Percentiles rank a stretch among this genome's conserved stretches.
Evolutionary conservation across 1,140 invertebrate genomes (phyloP).

Genomic region (Chironomus striatipennis): DNA sequence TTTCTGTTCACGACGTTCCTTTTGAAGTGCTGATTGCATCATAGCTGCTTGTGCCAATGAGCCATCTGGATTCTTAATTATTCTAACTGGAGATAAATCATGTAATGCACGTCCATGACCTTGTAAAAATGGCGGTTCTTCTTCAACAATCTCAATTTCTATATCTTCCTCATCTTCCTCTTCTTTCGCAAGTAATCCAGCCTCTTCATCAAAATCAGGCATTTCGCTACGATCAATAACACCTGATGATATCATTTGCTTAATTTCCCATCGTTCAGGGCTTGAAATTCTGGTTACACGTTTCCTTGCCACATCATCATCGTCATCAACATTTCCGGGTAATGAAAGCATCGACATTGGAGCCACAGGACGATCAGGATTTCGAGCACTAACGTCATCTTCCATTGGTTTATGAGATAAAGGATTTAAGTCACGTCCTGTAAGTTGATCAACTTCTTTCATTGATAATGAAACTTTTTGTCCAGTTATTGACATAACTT

Average conservation of each 20-base stretch:
- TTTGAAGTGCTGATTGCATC: constrained; percentile 98
- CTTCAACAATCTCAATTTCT: constrained; percentile 98
- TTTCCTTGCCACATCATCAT: constrained; percentile 68
- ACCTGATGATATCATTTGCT: constrained; percentile 79
- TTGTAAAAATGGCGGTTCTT: constrained; percentile 92
- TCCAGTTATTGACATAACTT: constrained; percentile 82
- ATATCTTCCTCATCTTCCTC: constrained; percentile 96
- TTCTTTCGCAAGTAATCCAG: constrained; percentile 74
- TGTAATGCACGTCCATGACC: constrained; percentile 81
- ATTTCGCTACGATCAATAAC: constrained; percentile 79
- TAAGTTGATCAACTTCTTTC: constrained; percentile 96
- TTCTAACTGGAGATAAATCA: constrained; percentile 90
- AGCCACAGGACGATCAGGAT: constrained; percentile 70
- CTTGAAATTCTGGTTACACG: constrained; percentile 88
- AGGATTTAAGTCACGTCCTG: constrained; percentile 92
- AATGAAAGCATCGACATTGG: constrained; percentile 52
- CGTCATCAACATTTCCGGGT: constrained; percentile 60
- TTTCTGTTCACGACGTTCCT: constrained; percentile 90
- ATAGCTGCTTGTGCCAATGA: constrained; percentile 96
- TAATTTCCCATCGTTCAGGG: constrained; percentile 88
- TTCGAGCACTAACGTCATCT: constrained; percentile 63
- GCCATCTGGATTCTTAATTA: constrained; percentile 99
- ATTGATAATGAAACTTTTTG: constrained; percentile 95
- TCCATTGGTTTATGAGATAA: constrained; percentile 53
- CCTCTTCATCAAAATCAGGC: constrained; percentile 87